Conservation (phyloP, 1,140 invertebrate species). For the Megalopta genalis region DNA sequence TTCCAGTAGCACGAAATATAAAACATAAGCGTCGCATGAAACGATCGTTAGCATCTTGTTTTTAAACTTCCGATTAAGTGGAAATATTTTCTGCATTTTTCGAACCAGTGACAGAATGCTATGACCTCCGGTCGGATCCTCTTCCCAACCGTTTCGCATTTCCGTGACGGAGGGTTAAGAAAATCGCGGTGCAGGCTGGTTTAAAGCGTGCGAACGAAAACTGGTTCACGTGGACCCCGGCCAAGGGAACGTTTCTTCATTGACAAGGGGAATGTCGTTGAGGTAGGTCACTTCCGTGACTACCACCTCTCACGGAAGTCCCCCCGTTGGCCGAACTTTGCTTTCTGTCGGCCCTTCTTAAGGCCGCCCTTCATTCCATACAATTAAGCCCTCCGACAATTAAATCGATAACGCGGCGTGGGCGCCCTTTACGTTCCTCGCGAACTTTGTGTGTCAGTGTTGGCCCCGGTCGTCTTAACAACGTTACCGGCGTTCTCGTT, state of each 20-base stretch:
- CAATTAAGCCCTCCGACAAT: conserved; percentile 71
- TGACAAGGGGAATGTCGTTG: conserved; percentile 69
- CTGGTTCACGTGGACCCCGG: conserved; percentile 41
- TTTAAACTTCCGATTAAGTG: too few species aligned
- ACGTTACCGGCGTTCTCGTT: conserved; percentile 12
- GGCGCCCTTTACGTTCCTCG: conserved; percentile 34
- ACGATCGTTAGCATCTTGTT: too few species aligned
- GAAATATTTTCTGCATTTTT: too few species aligned
- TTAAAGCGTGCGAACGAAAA: conserved; percentile 29
- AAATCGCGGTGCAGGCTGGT: not conserved
- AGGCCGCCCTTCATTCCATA: conserved; percentile 67
- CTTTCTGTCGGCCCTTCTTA: conserved; percentile 60
- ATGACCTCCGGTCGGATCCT: too few species aligned
- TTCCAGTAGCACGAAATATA: too few species aligned
- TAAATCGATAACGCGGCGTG: conserved; percentile 70
- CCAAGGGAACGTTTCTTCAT: conserved; percentile 61
- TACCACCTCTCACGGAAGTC: conserved; percentile 73
- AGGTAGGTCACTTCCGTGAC: conserved; percentile 73
- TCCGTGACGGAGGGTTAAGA: not conserved
- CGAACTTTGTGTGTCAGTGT: conserved; percentile 28
- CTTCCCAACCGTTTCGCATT: not conserved
- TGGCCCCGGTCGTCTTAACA: conserved; percentile 33
- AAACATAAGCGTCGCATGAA: too few species aligned
- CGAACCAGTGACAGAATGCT: too few species aligned
- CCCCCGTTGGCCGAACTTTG: conserved; percentile 61